phyloP scores from a whole-genome alignment of 2,797 vertebrate genomes.

The Todus mexicanus region DNA sequence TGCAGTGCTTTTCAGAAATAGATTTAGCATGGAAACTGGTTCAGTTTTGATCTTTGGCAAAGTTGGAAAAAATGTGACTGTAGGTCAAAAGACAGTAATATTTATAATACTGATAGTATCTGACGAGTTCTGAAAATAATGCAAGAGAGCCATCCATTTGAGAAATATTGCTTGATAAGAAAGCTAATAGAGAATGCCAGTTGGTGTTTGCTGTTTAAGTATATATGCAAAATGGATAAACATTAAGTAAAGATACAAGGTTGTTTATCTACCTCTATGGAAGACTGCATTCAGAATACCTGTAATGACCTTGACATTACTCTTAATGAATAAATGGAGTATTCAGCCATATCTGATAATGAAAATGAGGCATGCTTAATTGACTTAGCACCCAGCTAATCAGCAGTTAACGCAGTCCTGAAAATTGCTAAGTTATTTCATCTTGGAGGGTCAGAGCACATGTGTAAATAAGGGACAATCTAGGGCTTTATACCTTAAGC shows the following conservation, averaged over 20 bases:
- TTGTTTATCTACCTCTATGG: neutral
- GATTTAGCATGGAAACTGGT: neutral
- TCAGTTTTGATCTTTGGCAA: neutral
- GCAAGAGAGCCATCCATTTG: neutral
- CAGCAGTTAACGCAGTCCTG: constrained; percentile 2
- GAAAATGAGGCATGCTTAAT: constrained; percentile 40
- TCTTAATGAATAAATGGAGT: constrained; percentile 35
- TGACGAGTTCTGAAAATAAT: neutral
- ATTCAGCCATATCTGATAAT: constrained; percentile 18
- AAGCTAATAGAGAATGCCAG: neutral
- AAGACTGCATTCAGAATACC: neutral
- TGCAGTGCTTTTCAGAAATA: neutral
- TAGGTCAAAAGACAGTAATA: neutral
- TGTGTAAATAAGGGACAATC: neutral
- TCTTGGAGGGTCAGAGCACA: neutral
- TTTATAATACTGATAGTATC: neutral
- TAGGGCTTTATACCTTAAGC: neutral
- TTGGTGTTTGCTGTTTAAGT: neutral
- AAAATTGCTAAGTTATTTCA: constrained; percentile 18
- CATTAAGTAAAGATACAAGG: neutral
- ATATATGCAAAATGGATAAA: neutral
- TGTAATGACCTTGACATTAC: constrained; percentile 1
- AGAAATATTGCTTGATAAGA: neutral
- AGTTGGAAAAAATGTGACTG: neutral
- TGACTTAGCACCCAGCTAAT: constrained; percentile 35